phyloP scores from a whole-genome alignment of 2,113 vertebrate species.

The Perccottus glenii region DNA sequence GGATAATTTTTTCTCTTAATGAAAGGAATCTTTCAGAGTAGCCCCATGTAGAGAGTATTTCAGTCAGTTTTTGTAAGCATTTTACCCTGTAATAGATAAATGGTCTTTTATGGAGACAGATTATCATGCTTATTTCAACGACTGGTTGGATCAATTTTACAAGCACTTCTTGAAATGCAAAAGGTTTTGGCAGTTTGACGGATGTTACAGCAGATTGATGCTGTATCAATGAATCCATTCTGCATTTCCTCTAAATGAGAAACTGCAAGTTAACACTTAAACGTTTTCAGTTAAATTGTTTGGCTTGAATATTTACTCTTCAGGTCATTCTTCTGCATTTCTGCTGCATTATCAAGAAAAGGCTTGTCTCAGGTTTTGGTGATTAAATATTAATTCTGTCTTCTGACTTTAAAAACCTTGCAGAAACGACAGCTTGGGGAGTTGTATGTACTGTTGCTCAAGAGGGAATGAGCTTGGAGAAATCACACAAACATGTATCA shows the following conservation, averaged over 20 bases:
- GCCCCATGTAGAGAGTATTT: background rate
- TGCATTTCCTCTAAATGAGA: conserved; percentile 37
- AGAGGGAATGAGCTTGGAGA: conserved; percentile 30
- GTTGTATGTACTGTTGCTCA: conserved; percentile 9
- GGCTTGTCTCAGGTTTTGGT: conserved; percentile 16
- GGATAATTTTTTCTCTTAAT: conserved; percentile 39
- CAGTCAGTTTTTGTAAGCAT: background rate
- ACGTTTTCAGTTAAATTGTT: conserved; percentile 1
- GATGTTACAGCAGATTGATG: conserved; percentile 33
- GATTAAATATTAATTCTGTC: conserved; percentile 68
- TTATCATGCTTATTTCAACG: conserved; percentile 34
- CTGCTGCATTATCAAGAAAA: conserved; percentile 13
- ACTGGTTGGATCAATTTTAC: conserved; percentile 34
- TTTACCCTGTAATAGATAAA: background rate
- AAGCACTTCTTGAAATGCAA: conserved; percentile 45
- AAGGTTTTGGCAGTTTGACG: conserved; percentile 43
- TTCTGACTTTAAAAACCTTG: conserved; percentile 41
- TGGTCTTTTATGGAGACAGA: conserved; percentile 15
- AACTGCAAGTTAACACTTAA: background rate
- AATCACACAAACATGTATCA: conserved; percentile 14
- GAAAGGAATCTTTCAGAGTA: conserved; percentile 28
- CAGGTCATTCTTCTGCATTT: conserved; percentile 4
- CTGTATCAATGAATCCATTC: conserved; percentile 43
- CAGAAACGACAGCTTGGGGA: conserved; percentile 32
- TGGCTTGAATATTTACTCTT: conserved; percentile 14